Conservation (phyloP, 1,140 invertebrate genomes). For the Metaphire vulgaris region DNA sequence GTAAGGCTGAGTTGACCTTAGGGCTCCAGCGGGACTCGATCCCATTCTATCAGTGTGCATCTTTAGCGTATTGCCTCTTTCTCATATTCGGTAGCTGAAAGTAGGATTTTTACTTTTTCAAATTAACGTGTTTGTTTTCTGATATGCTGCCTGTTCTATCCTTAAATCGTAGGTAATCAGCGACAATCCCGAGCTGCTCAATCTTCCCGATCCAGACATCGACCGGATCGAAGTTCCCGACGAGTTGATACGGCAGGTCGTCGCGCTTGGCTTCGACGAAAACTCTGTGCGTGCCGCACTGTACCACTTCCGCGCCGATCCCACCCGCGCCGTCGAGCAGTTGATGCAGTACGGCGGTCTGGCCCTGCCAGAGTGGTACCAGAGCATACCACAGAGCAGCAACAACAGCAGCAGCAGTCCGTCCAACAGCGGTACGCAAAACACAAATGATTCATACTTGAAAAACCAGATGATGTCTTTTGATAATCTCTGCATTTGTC, state of each 20-base stretch:
- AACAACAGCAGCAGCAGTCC: background rate
- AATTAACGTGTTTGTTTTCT: too few species aligned
- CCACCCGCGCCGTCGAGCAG: constrained; percentile 57
- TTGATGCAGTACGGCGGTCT: constrained; percentile 48
- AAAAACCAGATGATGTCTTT: background rate
- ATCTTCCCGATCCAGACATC: constrained; percentile 30
- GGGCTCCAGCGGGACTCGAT: too few species aligned
- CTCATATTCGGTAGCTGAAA: too few species aligned
- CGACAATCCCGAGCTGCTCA: constrained; percentile 55
- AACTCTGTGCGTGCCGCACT: constrained; percentile 57
- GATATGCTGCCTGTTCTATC: too few species aligned
- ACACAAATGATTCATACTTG: background rate
- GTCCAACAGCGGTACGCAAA: background rate
- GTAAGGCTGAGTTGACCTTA: too few species aligned
- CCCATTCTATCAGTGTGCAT: too few species aligned
- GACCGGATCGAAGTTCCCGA: constrained; percentile 36
- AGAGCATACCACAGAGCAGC: background rate
- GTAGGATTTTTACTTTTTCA: too few species aligned
- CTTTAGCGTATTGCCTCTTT: too few species aligned
- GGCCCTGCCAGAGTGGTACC: background rate
- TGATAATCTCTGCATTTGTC: background rate
- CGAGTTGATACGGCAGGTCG: constrained; percentile 50
- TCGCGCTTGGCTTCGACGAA: constrained; percentile 59
- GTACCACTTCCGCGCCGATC: constrained; percentile 55
- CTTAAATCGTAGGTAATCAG: constrained; percentile 53